Evolutionary conservation across 2,888 invertebrate species (phyloP).

Genomic region (Acanthacorydalis orientalis): DNA sequence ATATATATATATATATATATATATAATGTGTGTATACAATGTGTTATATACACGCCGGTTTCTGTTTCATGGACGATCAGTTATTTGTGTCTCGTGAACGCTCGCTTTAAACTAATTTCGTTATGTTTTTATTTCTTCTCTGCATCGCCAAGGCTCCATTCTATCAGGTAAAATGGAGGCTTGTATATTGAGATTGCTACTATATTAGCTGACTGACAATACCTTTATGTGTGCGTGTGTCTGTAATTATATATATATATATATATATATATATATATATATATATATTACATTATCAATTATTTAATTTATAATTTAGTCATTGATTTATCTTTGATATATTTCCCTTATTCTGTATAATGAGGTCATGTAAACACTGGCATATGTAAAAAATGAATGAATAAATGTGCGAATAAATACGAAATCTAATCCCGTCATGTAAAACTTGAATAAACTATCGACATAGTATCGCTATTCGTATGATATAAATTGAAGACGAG

Average conservation of each 20-base stretch:
- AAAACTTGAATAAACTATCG: no score
- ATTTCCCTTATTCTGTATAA: slow-evolving; percentile 14
- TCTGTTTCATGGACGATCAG: no score
- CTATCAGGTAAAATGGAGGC: slow-evolving; percentile 68
- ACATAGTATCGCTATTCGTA: no score
- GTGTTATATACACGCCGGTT: no score
- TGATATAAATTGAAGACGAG: no score
- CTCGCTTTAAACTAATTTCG: slow-evolving; percentile 30
- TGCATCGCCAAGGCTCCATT: slow-evolving; percentile 68
- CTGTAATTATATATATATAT: background rate
- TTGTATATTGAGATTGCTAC: slow-evolving; percentile 31
- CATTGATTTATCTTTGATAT: slow-evolving; percentile 16
- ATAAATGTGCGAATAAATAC: no score
- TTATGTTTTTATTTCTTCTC: slow-evolving; percentile 44
- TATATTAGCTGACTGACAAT: slow-evolving; percentile 9
- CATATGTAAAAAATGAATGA: no score
- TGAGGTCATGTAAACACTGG: slow-evolving; percentile 13
- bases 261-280: background rate
- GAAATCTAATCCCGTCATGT: no score
- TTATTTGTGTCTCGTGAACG: no score
- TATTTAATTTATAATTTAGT: slow-evolving; percentile 5
- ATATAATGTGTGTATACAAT: no score
- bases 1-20: no score
- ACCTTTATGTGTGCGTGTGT: slow-evolving; percentile 3
- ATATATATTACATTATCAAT: background rate